A percentile compares a stretch with the other conserved stretches of the same genome.
Evolutionary conservation across 2,888 invertebrate species (phyloP).

Genomic region (Acleris cristana): DNA sequence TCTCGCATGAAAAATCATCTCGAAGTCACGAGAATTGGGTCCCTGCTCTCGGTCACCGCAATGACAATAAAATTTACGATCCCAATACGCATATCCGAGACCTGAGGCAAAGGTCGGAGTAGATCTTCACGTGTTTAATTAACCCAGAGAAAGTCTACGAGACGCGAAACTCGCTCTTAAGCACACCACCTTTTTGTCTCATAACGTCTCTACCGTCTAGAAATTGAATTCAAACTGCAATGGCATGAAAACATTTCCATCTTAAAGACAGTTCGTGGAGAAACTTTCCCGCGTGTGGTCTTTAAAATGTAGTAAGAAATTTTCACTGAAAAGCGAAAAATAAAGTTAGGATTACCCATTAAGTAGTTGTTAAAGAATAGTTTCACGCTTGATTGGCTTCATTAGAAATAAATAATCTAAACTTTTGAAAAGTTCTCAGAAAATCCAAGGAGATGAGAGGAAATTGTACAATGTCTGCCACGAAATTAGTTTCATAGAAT

Average conservation of each 20-base stretch:
- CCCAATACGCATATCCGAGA: neutral
- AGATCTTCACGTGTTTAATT: conserved; percentile 38
- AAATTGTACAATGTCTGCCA: conserved; percentile 5
- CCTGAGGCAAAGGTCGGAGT: conserved; percentile 7
- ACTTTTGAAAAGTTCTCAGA: neutral
- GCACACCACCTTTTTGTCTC: conserved; percentile 19
- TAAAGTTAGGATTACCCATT: neutral
- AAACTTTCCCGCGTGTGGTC: conserved; percentile 21
- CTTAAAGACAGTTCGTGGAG: neutral
- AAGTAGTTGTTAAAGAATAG: neutral
- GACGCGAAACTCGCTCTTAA: conserved; percentile 22
- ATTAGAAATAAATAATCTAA: neutral
- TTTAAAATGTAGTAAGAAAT: conserved; percentile 8
- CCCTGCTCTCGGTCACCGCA: neutral
- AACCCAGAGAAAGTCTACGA: conserved; percentile 42
- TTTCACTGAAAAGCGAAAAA: conserved; percentile 4
- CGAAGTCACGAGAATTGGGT: too few relatives aligned
- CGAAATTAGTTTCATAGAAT: conserved; percentile 27
- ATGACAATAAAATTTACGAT: conserved; percentile 14
- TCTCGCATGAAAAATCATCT: too few relatives aligned
- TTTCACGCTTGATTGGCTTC: neutral
- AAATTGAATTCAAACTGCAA: conserved; percentile 28
- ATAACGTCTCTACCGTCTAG: conserved; percentile 5
- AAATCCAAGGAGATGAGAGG: neutral
- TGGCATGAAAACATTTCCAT: neutral